Conservation (phyloP, 2,888 invertebrate genomes). For the Daptonema setosum region DNA sequence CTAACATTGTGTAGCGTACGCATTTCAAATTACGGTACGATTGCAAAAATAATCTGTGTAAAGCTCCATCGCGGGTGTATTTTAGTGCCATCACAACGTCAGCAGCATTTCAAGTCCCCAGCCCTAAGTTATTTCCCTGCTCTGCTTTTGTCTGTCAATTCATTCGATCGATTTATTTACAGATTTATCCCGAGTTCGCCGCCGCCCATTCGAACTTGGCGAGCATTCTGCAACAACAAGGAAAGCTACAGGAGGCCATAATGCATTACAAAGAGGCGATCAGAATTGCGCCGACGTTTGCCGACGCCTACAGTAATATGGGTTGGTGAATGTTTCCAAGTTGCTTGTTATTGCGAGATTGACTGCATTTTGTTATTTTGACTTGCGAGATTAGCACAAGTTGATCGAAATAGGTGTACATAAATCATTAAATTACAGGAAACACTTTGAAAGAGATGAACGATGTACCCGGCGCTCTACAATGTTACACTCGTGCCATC, state of each 20-base stretch:
- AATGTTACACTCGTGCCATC: conserved; percentile 87
- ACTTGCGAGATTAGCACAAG: background rate
- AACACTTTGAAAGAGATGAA: conserved; percentile 95
- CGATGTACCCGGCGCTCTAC: conserved; percentile 74
- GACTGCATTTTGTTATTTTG: background rate
- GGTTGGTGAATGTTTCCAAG: conserved; percentile 34
- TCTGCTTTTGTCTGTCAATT: too few species aligned
- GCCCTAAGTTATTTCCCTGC: too few species aligned
- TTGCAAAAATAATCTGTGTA: too few species aligned
- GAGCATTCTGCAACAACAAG: conserved; percentile 90
- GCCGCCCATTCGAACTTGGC: conserved; percentile 96
- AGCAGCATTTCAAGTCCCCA: too few species aligned
- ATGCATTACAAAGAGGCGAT: conserved; percentile 56
- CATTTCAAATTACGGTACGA: too few species aligned
- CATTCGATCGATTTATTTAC: background rate
- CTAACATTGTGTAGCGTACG: too few species aligned
- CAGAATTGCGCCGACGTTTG: conserved; percentile 82
- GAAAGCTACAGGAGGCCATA: conserved; percentile 49
- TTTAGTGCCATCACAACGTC: too few species aligned
- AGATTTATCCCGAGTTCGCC: conserved; percentile 86
- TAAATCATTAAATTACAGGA: background rate
- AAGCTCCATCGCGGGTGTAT: too few species aligned
- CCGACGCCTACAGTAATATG: conserved; percentile 98
- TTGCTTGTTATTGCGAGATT: background rate
- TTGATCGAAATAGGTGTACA: background rate